A percentile compares a stretch with the other conserved stretches of the same genome.
Conservation (phyloP, 2,888 invertebrate species). For the Hirudinaria manillensis region DNA sequence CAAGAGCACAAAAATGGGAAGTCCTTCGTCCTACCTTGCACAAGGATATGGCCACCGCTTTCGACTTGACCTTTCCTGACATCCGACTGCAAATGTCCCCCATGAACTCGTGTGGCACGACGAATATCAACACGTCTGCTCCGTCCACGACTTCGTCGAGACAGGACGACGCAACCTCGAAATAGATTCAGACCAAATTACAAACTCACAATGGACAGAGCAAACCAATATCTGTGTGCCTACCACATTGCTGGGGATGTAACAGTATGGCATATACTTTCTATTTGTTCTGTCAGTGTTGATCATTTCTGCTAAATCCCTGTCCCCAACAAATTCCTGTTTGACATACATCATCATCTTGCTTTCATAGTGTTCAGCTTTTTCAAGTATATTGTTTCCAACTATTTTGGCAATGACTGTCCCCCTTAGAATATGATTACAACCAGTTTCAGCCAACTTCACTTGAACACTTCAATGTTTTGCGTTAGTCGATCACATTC, state of each 20-base stretch:
- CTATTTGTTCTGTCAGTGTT: constrained; percentile 95
- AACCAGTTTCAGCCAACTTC: too few relatives aligned
- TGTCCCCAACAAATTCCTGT: constrained; percentile 79
- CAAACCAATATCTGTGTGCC: constrained; percentile 56
- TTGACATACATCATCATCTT: constrained; percentile 78
- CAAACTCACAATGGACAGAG: neutral
- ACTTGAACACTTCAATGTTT: too few relatives aligned
- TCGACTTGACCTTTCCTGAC: constrained; percentile 60
- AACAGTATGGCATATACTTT: constrained; percentile 93
- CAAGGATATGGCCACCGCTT: constrained; percentile 27
- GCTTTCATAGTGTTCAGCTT: constrained; percentile 62
- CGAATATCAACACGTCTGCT: constrained; percentile 90
- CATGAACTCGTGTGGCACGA: constrained; percentile 95
- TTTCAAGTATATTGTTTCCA: constrained; percentile 75
- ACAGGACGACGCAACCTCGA: constrained; percentile 83
- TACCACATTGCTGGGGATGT: constrained; percentile 87
- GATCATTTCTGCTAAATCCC: constrained; percentile 93
- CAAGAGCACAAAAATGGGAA: too few relatives aligned
- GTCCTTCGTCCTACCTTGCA: constrained; percentile 17
- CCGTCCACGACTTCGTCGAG: constrained; percentile 80
- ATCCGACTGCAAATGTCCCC: constrained; percentile 76
- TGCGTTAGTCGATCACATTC: too few relatives aligned
- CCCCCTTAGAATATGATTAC: constrained; percentile 61
- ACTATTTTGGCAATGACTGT: constrained; percentile 97
- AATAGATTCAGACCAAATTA: neutral